Evolutionary conservation across 2,888 invertebrate genomes (phyloP).

Genomic region (Congeria kusceri): DNA sequence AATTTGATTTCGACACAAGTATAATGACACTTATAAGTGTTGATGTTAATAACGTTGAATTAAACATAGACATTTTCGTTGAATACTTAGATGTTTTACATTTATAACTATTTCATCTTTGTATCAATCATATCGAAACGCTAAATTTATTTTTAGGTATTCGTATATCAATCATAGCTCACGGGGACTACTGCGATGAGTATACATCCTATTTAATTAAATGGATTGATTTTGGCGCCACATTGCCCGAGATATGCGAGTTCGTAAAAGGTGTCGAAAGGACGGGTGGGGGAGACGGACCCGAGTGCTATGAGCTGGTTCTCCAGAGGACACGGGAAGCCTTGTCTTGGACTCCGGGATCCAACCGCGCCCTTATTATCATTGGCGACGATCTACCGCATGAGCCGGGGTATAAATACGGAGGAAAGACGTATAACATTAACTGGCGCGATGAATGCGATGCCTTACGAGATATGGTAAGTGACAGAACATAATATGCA

Average conservation of each 20-base stretch:
- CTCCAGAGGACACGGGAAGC: conserved; percentile 71
- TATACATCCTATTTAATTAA: conserved; percentile 74
- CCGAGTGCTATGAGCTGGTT: conserved; percentile 82
- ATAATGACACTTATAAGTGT: no score
- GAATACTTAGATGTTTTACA: no score
- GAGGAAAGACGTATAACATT: conserved; percentile 69
- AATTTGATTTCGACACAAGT: no score
- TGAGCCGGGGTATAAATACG: conserved; percentile 63
- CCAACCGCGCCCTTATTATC: conserved; percentile 77
- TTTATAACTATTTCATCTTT: no score
- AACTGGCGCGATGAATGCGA: conserved; percentile 74
- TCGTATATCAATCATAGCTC: conserved; percentile 77
- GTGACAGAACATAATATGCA: background rate
- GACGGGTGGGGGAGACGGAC: conserved; percentile 78
- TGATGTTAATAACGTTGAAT: no score
- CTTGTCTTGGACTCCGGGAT: conserved; percentile 77
- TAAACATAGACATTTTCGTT: no score
- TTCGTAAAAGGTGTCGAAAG: conserved; percentile 74
- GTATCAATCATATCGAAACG: no score
- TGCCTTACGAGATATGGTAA: conserved; percentile 66
- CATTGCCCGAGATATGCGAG: conserved; percentile 68
- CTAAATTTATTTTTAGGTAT: conserved; percentile 64
- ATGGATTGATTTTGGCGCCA: conserved; percentile 76
- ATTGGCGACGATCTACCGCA: conserved; percentile 79
- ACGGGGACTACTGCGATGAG: conserved; percentile 81